These are phyloP conservation scores for Periophthalmus magnuspinnatus DNA, from an alignment of 2,797 vertebrate species.

Conservation along the genomic window DNA sequence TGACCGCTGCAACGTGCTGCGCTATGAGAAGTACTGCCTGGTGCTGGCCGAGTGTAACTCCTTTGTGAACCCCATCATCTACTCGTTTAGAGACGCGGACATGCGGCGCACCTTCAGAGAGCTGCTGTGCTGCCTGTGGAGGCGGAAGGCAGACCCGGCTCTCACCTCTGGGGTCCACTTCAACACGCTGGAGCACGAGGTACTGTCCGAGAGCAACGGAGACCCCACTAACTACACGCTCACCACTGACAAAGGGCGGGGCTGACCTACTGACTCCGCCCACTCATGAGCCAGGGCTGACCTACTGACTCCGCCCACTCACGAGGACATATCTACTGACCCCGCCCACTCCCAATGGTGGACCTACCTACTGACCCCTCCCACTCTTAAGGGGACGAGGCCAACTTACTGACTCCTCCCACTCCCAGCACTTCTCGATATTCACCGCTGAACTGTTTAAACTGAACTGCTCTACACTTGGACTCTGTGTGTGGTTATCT, in stretches of 20 bases:
- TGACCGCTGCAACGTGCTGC: conserved; percentile 72
- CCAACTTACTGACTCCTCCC: neutral
- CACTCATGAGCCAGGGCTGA: neutral
- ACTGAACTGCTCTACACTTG: neutral
- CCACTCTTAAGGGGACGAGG: too few relatives aligned
- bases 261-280: neutral
- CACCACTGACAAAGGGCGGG: neutral
- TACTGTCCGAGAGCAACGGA: conserved; percentile 71
- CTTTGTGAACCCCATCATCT: conserved; percentile 88
- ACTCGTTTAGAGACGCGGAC: conserved; percentile 89
- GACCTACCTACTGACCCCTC: too few relatives aligned
- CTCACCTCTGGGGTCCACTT: conserved; percentile 53
- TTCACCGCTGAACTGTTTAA: neutral
- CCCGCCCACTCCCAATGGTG: neutral
- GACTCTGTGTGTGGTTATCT: neutral
- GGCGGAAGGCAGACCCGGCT: fast-evolving
- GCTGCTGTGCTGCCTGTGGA: conserved; percentile 80
- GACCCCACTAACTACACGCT: neutral
- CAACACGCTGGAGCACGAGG: conserved; percentile 77
- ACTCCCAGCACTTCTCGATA: neutral
- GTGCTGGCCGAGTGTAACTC: conserved; percentile 93
- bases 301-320: neutral
- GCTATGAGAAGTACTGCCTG: conserved; percentile 87
- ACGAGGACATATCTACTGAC: too few relatives aligned
- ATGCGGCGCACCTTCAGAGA: conserved; percentile 88